These are phyloP conservation scores for Zhuqinia jingwanae DNA, from an alignment of 2,888 invertebrate genomes.

Conservation along the genomic window DNA sequence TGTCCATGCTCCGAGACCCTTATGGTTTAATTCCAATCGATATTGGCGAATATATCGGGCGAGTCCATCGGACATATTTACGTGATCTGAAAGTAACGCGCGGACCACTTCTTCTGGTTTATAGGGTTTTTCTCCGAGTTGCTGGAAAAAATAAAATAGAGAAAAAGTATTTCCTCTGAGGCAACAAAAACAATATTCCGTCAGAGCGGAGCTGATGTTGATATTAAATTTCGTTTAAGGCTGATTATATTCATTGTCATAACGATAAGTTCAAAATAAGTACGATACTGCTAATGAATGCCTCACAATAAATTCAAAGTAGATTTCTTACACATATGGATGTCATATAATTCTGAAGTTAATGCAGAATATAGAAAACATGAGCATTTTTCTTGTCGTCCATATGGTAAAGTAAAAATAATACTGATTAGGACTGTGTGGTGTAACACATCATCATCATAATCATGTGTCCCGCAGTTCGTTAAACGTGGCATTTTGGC, in stretches of 20 bases:
- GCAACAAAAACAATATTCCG: not conserved
- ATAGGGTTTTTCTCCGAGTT: constrained; percentile 74
- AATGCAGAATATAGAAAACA: too few relatives aligned
- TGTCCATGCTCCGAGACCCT: constrained; percentile 84
- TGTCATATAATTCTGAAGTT: too few relatives aligned
- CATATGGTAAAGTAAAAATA: too few relatives aligned
- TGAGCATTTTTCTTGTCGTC: too few relatives aligned
- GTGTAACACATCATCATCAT: constrained; percentile 14
- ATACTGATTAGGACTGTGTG: not conserved
- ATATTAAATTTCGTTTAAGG: too few relatives aligned
- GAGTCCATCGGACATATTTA: constrained; percentile 83
- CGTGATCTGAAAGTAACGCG: constrained; percentile 85
- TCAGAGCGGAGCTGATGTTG: too few relatives aligned
- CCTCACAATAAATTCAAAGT: too few relatives aligned
- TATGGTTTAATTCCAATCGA: constrained; percentile 86
- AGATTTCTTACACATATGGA: too few relatives aligned
- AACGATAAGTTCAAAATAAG: too few relatives aligned
- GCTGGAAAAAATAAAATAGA: constrained; percentile 28
- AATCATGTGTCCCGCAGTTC: not conserved
- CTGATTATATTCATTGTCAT: too few relatives aligned
- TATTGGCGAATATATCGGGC: constrained; percentile 80
- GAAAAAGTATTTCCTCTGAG: not conserved
- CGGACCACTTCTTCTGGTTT: constrained; percentile 81
- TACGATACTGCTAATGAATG: too few relatives aligned
- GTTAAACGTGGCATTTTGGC: not conserved